Base-by-base conservation (phyloP, 2,113 vertebrate genomes). In the Cricetomys ansorgei region DNA sequence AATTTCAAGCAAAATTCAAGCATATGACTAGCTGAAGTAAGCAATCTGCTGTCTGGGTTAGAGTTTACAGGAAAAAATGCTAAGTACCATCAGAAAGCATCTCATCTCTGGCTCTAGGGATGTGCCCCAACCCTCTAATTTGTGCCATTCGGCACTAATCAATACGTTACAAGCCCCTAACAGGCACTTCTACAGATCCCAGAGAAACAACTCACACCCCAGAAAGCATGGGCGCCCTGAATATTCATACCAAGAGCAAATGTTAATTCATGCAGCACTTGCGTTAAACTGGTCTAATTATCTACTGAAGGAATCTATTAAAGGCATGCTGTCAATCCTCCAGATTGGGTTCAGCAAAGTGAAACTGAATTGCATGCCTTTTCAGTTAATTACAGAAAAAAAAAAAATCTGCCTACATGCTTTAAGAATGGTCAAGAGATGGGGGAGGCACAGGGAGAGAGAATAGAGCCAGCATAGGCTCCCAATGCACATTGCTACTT, bases 171-270 rank as follows among this genome's bases (percentile, higher is more conserved):
- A 97, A 96, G 88, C 92, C 92, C 80, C 94, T 97, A 95, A 97
- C 83, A 97, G 96, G 79, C 75, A 97, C 45, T 37, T 29, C 57
- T 95, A 4, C 34, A 93, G 97, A 95, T 96, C 77, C 95, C 64
- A 40, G 94, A 77, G 86, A 98, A 97, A 97, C 55, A 96, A 89
- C 81, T 86, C 77, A 45, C 75, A 85, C 64, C 73, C 95, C 59
- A 88, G 89, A 97, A 98, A 98, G 86, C 89, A 79, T 21, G 34
- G 8, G 70, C 89, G 3, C 10, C 83, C 94, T 97, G 97, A 98
- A 98, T 98, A 98, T 97, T 98, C 98, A 97, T 89, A 89, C 77
- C 45, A 91, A 98, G 69, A 90, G 96, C 88, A 98, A 98, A 98
- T 93, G 97, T 94, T 96, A 98, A 70, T 97, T 98, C 97, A 97